Evolutionary conservation across 1,140 invertebrate species (phyloP).

Genomic region (Centruroides sculpturatus): DNA sequence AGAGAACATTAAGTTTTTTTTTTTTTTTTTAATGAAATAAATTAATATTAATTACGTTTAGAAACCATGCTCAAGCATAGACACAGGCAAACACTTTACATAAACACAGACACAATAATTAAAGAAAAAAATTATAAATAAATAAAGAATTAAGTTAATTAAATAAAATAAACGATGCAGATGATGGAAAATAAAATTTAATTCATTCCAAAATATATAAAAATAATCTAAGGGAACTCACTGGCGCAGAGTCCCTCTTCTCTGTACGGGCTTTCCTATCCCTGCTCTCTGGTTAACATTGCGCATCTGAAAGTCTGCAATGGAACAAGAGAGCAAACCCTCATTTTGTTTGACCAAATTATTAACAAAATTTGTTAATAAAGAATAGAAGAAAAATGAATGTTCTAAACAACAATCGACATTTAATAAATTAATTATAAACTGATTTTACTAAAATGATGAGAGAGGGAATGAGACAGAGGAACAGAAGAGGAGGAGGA

Average conservation of each 20-base stretch:
- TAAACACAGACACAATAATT: too few species aligned
- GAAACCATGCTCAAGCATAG: too few species aligned
- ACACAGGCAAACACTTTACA: too few species aligned
- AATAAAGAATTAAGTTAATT: too few species aligned
- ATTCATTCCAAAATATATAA: not conserved
- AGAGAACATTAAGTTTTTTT: too few species aligned
- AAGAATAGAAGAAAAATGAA: not conserved
- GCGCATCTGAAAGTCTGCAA: constrained; percentile 57
- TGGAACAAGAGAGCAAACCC: constrained; percentile 30
- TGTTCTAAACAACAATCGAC: not conserved
- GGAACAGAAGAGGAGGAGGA: too few species aligned
- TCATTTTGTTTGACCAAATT: not conserved
- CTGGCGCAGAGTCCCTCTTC: constrained; percentile 29
- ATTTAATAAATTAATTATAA: not conserved
- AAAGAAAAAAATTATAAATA: too few species aligned
- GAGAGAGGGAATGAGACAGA: too few species aligned
- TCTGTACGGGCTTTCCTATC: constrained; percentile 40
- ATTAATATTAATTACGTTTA: too few species aligned
- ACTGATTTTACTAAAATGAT: not conserved
- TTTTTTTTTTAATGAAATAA: too few species aligned
- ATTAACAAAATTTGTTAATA: not conserved
- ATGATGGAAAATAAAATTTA: too few species aligned
- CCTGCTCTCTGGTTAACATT: constrained; percentile 58
- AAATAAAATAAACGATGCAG: too few species aligned
- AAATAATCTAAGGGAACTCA: constrained; percentile 10